Evolutionary conservation across 1,140 invertebrate species (phyloP).

Genomic region (Temnothorax nylanderi): DNA sequence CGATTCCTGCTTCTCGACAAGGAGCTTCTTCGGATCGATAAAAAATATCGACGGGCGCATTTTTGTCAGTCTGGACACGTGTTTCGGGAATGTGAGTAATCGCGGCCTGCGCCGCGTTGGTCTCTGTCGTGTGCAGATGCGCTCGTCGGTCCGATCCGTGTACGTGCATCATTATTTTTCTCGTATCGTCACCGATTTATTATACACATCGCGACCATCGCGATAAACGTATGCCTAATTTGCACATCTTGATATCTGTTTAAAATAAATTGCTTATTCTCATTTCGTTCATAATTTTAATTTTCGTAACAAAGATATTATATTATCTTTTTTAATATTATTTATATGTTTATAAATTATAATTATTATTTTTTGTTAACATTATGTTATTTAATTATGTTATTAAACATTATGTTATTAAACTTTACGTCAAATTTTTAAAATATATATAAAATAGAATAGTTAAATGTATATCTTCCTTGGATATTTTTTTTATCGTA

Average conservation of each 20-base stretch:
- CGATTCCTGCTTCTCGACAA: slow-evolving; percentile 35
- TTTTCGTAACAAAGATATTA: neutral
- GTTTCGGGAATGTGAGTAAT: slow-evolving; percentile 48
- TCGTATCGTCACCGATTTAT: slow-evolving; percentile 37
- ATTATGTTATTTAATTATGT: neutral
- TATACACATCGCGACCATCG: neutral
- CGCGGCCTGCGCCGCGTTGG: slow-evolving; percentile 50
- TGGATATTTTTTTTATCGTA: neutral
- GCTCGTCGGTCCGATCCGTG: neutral
- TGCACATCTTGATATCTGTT: neutral
- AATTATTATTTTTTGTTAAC: neutral
- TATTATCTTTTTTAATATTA: neutral
- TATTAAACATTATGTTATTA: neutral
- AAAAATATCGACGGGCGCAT: slow-evolving; percentile 48
- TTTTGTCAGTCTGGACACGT: slow-evolving; percentile 61
- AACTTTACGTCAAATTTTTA: neutral
- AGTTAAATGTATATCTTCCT: neutral
- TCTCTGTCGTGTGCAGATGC: slow-evolving; percentile 42
- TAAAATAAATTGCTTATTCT: neutral
- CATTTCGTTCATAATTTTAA: neutral
- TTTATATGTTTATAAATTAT: neutral
- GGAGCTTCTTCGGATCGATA: slow-evolving; percentile 37
- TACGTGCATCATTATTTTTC: neutral
- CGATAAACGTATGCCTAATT: neutral
- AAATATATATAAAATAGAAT: neutral